Conservation (phyloP, 2,113 vertebrate genomes). For the Triplophysa rosa region DNA sequence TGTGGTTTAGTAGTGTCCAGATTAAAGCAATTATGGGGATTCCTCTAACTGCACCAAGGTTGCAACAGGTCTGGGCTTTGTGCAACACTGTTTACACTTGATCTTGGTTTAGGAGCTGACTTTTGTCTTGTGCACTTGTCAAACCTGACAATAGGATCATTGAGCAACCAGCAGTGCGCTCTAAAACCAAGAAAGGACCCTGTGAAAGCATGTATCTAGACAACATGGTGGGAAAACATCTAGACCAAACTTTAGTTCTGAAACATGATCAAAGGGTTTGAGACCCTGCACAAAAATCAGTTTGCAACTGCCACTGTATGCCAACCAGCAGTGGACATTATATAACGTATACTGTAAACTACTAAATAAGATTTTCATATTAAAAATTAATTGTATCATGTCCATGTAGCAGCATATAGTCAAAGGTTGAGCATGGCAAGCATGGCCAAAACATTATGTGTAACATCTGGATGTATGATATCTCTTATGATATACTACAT, state of each 20-base stretch:
- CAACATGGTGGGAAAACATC: constrained; percentile 62
- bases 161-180: constrained; percentile 39
- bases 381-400: no score
- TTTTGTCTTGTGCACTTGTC: constrained; percentile 56
- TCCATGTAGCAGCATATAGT: no score
- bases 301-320: no score
- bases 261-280: constrained; percentile 10
- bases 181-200: constrained; percentile 51
- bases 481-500: not conserved
- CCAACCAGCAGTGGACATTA: no score
- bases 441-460: not conserved
- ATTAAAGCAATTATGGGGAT: constrained; percentile 12
- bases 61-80: constrained; percentile 3
- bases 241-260: not conserved
- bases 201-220: constrained; percentile 61
- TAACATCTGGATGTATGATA: not conserved
- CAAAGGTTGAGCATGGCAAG: not conserved
- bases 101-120: constrained; percentile 45
- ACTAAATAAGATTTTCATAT: no score
- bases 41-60: constrained; percentile 26
- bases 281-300: not conserved
- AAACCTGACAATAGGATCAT: constrained; percentile 50
- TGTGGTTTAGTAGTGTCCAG: not conserved
- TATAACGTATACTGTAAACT: no score
- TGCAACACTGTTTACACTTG: constrained; percentile 46